phyloP scores from a whole-genome alignment of 2,888 invertebrate genomes.

The Oxystoma pomonae region DNA sequence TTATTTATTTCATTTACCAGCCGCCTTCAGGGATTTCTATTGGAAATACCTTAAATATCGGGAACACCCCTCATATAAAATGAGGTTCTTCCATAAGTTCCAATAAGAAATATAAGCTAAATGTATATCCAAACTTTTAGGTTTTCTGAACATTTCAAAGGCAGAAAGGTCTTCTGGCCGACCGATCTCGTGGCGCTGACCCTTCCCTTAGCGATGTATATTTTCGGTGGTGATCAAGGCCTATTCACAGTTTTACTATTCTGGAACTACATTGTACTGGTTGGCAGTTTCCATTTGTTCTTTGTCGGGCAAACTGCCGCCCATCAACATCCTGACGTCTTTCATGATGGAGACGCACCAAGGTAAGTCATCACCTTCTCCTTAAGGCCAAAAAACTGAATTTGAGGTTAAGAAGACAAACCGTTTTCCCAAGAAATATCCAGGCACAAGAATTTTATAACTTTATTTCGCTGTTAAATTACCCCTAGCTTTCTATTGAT shows the following conservation, averaged over 20 bases:
- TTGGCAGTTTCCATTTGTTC: constrained; percentile 59
- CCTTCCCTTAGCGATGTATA: constrained; percentile 24
- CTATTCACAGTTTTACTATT: constrained; percentile 50
- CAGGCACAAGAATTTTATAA: no score
- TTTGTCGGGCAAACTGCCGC: constrained; percentile 67
- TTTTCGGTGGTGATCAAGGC: constrained; percentile 27
- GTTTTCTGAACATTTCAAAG: neutral
- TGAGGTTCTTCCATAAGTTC: no score
- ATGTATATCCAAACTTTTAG: neutral
- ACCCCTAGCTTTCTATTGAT: no score
- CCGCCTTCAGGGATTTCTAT: no score
- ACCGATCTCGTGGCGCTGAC: constrained; percentile 28
- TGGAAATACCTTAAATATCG: no score
- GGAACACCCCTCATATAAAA: no score
- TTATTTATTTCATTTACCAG: no score
- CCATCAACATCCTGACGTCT: constrained; percentile 75
- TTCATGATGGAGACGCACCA: constrained; percentile 71
- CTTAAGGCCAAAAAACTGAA: no score
- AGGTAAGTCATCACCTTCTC: constrained; percentile 54
- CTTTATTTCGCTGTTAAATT: no score
- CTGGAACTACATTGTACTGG: constrained; percentile 55
- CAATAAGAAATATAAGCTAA: no score
- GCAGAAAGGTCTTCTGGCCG: neutral
- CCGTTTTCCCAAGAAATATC: no score
- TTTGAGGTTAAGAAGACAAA: no score